phyloP scores from a whole-genome alignment of 2,797 vertebrate species.

The Thunnus albacares region DNA sequence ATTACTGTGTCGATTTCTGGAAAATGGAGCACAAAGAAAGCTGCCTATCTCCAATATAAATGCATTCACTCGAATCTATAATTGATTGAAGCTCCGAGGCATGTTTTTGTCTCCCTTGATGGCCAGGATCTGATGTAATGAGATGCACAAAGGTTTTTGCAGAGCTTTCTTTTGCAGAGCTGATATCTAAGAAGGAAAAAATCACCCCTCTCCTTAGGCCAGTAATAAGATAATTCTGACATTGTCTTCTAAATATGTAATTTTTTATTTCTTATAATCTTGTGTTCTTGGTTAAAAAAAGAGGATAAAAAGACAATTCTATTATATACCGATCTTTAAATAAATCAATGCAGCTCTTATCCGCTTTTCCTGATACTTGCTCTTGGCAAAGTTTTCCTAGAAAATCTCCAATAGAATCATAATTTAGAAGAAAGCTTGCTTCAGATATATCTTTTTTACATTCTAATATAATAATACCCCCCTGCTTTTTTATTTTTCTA shows the following conservation, averaged over 20 bases:
- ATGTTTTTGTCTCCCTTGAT: slow-evolving; percentile 60
- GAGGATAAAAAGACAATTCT: slow-evolving; percentile 28
- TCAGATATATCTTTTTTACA: slow-evolving; percentile 23
- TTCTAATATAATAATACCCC: slow-evolving; percentile 24
- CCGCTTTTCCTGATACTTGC: slow-evolving; percentile 28
- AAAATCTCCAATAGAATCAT: slow-evolving; percentile 33
- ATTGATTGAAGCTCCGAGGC: slow-evolving; percentile 66
- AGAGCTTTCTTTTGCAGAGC: slow-evolving; percentile 34
- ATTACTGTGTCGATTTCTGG: slow-evolving; percentile 49
- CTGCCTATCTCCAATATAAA: slow-evolving; percentile 51
- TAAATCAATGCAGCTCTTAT: slow-evolving; percentile 40
- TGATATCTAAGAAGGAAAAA: slow-evolving; percentile 23
- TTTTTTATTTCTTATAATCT: slow-evolving; percentile 31
- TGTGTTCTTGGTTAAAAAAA: slow-evolving; percentile 1
- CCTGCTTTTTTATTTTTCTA: slow-evolving; percentile 4
- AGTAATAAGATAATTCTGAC: slow-evolving; percentile 19
- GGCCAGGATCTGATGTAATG: slow-evolving; percentile 68
- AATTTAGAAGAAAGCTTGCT: slow-evolving; percentile 20
- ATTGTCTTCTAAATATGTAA: slow-evolving; percentile 37
- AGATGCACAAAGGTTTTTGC: slow-evolving; percentile 52
- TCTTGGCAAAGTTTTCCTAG: slow-evolving; percentile 35
- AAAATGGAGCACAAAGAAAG: slow-evolving; percentile 46
- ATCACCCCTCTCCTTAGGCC: slow-evolving; percentile 11
- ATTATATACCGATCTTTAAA: slow-evolving; percentile 44
- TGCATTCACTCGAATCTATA: slow-evolving; percentile 68